phyloP scores from a whole-genome alignment of 2,113 vertebrate species.

The Zosterops hypoxanthus region DNA sequence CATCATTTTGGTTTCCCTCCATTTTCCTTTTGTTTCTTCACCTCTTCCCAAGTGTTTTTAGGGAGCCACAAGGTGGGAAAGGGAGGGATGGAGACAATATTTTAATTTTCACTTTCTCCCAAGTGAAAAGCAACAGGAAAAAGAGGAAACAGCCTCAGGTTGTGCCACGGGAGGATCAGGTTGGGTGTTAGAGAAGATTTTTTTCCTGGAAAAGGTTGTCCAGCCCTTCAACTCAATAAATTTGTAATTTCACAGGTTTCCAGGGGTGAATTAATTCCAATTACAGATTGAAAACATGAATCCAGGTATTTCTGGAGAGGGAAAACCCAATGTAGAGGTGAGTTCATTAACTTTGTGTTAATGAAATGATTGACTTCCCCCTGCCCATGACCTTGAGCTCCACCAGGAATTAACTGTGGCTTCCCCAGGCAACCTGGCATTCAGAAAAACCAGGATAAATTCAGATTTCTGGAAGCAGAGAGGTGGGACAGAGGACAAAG shows the following conservation, averaged over 20 bases:
- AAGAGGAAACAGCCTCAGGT: fast-evolving
- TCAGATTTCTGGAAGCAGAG: not conserved
- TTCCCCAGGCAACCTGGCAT: not conserved
- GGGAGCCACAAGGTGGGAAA: not conserved
- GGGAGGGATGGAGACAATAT: not conserved
- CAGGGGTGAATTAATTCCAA: not conserved
- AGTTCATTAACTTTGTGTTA: not conserved
- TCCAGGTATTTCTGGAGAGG: not conserved
- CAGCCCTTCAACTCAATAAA: not conserved
- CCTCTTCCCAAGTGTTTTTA: not conserved
- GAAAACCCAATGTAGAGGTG: fast-evolving
- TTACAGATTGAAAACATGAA: not conserved
- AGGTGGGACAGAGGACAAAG: not conserved
- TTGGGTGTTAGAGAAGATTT: not conserved
- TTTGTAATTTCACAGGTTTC: not conserved
- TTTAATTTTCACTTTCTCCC: not conserved
- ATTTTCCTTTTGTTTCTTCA: not conserved
- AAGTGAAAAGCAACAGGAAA: not conserved
- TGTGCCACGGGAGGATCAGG: not conserved
- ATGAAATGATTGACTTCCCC: not conserved
- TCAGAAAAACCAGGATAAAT: not conserved
- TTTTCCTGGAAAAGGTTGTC: not conserved
- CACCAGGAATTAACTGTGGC: not conserved
- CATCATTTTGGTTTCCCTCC: not conserved
- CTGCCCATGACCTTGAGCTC: not conserved